Conservation (phyloP, 2,113 vertebrate species). For the Myrmecophaga tridactyla region DNA sequence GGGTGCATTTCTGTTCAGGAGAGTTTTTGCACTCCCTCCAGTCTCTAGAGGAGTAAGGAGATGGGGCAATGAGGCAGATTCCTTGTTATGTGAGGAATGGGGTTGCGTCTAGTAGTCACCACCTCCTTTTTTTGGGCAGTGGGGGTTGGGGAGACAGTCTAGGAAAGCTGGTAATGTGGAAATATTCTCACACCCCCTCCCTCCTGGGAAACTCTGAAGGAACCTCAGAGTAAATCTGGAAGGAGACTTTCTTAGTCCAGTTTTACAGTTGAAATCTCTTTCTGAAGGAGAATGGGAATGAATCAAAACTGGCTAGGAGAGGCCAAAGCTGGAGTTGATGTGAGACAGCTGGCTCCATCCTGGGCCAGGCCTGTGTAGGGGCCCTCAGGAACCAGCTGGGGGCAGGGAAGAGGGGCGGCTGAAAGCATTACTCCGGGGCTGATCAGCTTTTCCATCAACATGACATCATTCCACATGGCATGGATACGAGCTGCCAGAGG, state of each 20-base stretch:
- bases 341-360: constrained; percentile 31
- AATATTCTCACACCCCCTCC: not conserved
- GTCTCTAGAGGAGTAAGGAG: not conserved
- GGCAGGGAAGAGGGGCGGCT: constrained; percentile 24
- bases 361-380: constrained; percentile 12
- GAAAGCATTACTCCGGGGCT: constrained; percentile 41
- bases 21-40: not conserved
- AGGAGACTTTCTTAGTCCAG: constrained; percentile 58
- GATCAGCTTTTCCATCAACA: constrained; percentile 78
- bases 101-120: not conserved
- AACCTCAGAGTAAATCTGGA: constrained; percentile 39
- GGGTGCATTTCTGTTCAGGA: not conserved
- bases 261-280: not conserved
- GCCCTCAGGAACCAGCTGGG: constrained; percentile 38
- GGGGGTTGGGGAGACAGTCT: not conserved
- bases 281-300: constrained; percentile 34
- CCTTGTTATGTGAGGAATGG: not conserved
- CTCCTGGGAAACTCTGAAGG: not conserved
- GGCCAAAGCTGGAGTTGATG: not conserved
- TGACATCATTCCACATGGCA: constrained; percentile 80
- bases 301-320: not conserved
- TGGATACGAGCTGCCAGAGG: constrained; percentile 76
- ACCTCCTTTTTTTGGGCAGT: not conserved
- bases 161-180: not conserved
- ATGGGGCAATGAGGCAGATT: not conserved